phyloP scores from a whole-genome alignment of 1,140 invertebrate genomes.

The Platyura marginata region DNA sequence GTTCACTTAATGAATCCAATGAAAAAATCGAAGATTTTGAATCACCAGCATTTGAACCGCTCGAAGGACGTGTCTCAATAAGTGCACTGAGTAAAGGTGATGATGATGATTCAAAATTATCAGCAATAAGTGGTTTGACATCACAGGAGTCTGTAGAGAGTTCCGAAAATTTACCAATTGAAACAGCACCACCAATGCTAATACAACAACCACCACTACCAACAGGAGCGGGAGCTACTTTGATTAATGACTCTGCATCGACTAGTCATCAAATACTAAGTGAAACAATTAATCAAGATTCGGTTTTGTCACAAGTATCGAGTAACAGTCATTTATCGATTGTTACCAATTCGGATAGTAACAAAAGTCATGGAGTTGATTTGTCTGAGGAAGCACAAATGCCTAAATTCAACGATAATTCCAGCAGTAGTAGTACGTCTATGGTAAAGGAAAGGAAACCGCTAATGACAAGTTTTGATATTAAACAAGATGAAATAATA shows the following conservation, averaged over 20 bases:
- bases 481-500: conserved; percentile 23
- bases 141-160: conserved; percentile 23
- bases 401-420: conserved; percentile 21
- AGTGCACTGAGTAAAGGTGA: conserved; percentile 21
- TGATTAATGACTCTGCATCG: too few species aligned
- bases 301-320: conserved; percentile 30
- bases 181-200: not conserved
- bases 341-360: conserved; percentile 24
- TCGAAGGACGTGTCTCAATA: conserved; percentile 28
- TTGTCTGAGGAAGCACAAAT: conserved; percentile 22
- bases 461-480: conserved; percentile 15
- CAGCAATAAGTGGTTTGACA: conserved; percentile 36
- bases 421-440: not conserved
- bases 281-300: conserved; percentile 1
- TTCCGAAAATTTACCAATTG: conserved; percentile 1
- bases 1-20: conserved; percentile 24
- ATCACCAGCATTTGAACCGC: conserved; percentile 44
- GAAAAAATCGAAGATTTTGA: conserved; percentile 38
- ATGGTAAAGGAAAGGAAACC: not conserved
- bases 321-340: conserved; percentile 35
- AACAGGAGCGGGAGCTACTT: too few species aligned
- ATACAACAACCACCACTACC: not conserved
- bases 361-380: conserved; percentile 8
- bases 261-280: not conserved
- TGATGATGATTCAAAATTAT: conserved; percentile 32